Base-by-base conservation (phyloP, 1,140 invertebrate species). In the Rhopalosiphum padi region DNA sequence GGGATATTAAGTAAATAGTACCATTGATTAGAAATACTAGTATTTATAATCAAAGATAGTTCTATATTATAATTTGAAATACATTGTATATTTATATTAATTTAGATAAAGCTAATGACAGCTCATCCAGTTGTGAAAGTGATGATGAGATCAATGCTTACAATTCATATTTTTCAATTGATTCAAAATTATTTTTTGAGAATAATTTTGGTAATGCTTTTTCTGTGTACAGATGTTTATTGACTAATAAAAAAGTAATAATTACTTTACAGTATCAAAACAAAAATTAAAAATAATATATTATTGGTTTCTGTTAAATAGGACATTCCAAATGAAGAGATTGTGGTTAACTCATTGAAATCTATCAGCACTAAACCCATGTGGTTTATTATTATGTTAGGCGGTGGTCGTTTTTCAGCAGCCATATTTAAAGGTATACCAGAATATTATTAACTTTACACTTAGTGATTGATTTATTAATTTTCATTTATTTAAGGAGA, bases 321-420 rank as follows among this genome's bases (percentile, higher is more conserved):
- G 94, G 85, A 85, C 1, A 53, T 93, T 93, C 35, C 48, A 55
- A 86, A 86, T 8, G 82, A 93, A 93, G 77, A 93, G 43, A 43
- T 41, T 25, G 30, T 92, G 25, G 35, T 93, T 53, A 37, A 55
- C 41, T 93, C 48, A 30, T 41, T 93, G 22, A 93, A 85, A 9
- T 85, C 35, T 9, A 41, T 93, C 15, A 85, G 3, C 6, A 37
- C 77, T 9, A 60, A 91, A 85, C 93, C 95, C 43, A 95, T 95
- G 21, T 98, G 97, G 97, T 96, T 97, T 2, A 95, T 98, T 1
- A 95, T 98, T 89, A 97, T 98, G 97, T 95, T 98, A 25, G 97
- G 97, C 11, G 98, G 98, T 55, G 98, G 98, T 6, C 98, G 98
- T 95, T 98, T 98, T 96, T 98, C 98, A 90, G 98, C 97, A 22